phyloP scores from a whole-genome alignment of 2,888 invertebrate species.

The Tipula lateralis region DNA sequence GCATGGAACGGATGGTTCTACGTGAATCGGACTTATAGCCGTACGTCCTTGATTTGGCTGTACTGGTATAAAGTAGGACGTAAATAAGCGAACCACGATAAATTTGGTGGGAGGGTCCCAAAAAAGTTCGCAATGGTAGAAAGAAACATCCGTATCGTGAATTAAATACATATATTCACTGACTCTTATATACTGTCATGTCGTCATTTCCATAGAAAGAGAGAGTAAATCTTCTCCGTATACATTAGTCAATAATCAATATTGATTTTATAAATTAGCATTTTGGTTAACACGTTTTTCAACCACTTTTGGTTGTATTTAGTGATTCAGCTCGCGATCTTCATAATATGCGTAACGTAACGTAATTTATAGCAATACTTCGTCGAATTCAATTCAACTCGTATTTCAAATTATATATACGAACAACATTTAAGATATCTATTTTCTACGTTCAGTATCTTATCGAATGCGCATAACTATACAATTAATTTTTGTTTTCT shows the following conservation, averaged over 20 bases:
- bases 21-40: too few relatives aligned
- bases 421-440: background rate
- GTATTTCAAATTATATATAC: too few relatives aligned
- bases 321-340: constrained; percentile 1
- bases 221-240: background rate
- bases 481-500: background rate
- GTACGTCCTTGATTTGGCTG: too few relatives aligned
- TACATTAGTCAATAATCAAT: background rate
- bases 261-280: background rate
- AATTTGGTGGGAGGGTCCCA: too few relatives aligned
- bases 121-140: too few relatives aligned
- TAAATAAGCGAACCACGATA: too few relatives aligned
- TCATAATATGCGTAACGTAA: background rate
- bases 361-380: constrained; percentile 2
- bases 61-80: too few relatives aligned
- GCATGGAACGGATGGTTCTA: too few relatives aligned
- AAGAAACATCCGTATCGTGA: background rate
- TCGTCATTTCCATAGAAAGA: background rate
- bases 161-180: background rate
- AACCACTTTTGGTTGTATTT: background rate
- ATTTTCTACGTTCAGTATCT: background rate
- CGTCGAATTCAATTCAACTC: background rate
- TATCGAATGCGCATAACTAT: background rate
- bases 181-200: background rate
- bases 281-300: background rate